Evolutionary conservation across 2,888 invertebrate genomes (phyloP).

Genomic region (Polydrusus cervinus): DNA sequence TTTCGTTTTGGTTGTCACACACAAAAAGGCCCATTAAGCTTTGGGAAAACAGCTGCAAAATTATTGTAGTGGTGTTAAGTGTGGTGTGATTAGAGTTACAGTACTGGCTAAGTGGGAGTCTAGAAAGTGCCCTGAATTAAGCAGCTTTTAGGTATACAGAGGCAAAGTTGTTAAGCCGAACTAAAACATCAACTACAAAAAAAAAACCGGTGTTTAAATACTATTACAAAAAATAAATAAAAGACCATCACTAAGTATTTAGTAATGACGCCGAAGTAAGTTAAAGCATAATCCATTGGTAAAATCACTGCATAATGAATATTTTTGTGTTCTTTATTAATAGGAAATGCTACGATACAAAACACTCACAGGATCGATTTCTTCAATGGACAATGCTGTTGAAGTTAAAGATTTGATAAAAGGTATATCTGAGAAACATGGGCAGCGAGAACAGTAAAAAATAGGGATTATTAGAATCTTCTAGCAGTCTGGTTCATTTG

Average conservation of each 20-base stretch:
- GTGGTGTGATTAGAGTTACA: not conserved
- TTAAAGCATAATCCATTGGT: no score
- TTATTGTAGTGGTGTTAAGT: constrained; percentile 8
- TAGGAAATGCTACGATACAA: no score
- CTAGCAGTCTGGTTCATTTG: not conserved
- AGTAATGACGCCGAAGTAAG: no score
- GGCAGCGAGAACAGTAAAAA: not conserved
- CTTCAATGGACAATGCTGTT: no score
- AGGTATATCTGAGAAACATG: not conserved
- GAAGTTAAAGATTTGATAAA: no score
- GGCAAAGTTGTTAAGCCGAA: not conserved
- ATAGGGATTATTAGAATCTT: no score
- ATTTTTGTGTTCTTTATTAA: no score
- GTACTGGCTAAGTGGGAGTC: constrained; percentile 3
- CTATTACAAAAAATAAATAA: no score
- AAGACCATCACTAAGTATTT: no score
- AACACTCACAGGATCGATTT: no score
- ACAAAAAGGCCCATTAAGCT: constrained; percentile 39
- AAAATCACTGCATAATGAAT: no score
- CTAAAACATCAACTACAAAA: constrained; percentile 3
- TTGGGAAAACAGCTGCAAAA: constrained; percentile 25
- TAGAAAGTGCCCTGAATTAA: not conserved
- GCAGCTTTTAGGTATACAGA: not conserved
- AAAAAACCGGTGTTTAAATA: no score
- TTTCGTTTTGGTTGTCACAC: constrained; percentile 35